These are phyloP conservation scores for Indri indri DNA, from an alignment of 2,113 vertebrate genomes.

Conservation along the genomic window DNA sequence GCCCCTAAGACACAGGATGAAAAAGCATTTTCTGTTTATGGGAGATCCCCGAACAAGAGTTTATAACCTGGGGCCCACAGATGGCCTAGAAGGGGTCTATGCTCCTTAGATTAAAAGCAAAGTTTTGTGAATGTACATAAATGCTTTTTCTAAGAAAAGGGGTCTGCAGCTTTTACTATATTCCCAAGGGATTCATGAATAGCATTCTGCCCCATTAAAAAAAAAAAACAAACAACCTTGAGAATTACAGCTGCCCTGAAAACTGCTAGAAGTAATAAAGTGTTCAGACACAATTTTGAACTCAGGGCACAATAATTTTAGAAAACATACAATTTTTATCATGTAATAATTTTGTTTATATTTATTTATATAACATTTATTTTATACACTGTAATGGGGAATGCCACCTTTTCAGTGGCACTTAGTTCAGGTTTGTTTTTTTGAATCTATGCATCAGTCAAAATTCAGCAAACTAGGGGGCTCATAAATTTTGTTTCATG, in stretches of 20 bases:
- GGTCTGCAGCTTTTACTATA: neutral
- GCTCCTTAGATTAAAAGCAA: neutral
- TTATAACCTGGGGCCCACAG: neutral
- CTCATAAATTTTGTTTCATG: neutral
- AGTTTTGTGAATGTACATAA: neutral
- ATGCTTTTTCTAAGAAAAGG: neutral
- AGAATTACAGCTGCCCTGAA: neutral
- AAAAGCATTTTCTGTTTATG: neutral
- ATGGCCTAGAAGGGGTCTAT: neutral
- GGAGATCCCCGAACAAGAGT: neutral
- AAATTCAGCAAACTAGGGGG: neutral
- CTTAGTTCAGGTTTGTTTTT: neutral
- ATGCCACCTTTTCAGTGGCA: neutral
- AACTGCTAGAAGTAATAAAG: neutral
- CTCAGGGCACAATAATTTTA: neutral
- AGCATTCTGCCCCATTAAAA: neutral
- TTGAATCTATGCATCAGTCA: neutral
- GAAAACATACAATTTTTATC: neutral
- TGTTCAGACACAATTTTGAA: neutral
- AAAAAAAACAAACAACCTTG: neutral
- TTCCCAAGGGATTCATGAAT: neutral
- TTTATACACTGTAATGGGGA: neutral
- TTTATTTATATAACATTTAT: neutral
- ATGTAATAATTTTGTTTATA: neutral
- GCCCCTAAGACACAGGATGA: conserved; percentile 81